Evolutionary conservation across 2,113 vertebrate species (phyloP), one percentile per base, ranked within the genome.

Genomic region (Natator depressus): DNA sequence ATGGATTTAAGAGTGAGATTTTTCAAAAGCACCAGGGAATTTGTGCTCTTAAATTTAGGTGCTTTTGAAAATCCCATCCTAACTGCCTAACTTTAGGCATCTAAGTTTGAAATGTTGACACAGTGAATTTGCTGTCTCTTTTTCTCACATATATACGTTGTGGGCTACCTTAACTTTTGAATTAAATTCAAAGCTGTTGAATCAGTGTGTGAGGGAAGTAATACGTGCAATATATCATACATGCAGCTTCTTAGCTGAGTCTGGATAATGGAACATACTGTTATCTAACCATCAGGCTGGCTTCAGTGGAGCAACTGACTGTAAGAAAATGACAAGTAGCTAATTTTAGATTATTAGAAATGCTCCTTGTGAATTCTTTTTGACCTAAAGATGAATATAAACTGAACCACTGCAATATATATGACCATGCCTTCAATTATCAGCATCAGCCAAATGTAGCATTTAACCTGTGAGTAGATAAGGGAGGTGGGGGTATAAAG

Each of bases 281-380:
- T 84, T 93, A 84, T 85, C 62, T 95, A 87, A 59, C 85, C 85
- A 83, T 93, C 53, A 84, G 17, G 11, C 24, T 95, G 24, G 78
- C 80, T 96, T 93, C 85, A 81, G 79, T 69, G 84, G 59, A 95
- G 85, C 54, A 91, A 87, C 90, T 53, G 88, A 20, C 35, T 91
- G 5, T 78, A 80, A 57, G 91, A 96, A 95, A 75, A 93, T 87
- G 12, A 85, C 93, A 47, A 84, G 29, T 62, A 90, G 59, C 79
- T 94, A 87, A 92, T 97, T 96, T 97, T 93, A 35, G 85, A 42
- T 93, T 46, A 85, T 94, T 96, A 92, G 6, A 94, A n/a, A 8
- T 93, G 89, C 93, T 94, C 84, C 79, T 72, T 93, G 12, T 25
- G 59, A 96, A 79, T 88, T 80, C 50, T 94, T 96, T 42, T 94